phyloP scores from a whole-genome alignment of 1,140 invertebrate species.

The Zaprionus davidi region DNA sequence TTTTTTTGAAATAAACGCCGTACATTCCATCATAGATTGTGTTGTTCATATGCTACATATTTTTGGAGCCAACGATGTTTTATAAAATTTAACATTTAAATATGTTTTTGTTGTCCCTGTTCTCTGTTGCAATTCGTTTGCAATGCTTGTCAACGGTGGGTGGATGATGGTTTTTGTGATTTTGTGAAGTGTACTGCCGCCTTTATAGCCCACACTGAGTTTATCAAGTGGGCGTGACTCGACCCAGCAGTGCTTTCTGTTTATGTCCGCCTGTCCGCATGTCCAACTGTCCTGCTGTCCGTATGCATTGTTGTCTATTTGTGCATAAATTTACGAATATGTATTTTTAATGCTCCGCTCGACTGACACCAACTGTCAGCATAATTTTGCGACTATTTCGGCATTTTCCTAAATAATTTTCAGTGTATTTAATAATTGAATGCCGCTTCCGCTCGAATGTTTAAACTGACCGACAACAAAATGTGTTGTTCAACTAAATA shows the following conservation, averaged over 20 bases:
- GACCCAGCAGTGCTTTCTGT: constrained; percentile 15
- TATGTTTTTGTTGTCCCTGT: constrained; percentile 15
- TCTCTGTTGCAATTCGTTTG: constrained; percentile 36
- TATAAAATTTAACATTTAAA: constrained; percentile 14
- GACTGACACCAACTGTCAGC: constrained; percentile 78
- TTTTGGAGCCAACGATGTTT: constrained; percentile 7
- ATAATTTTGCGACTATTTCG: constrained; percentile 70
- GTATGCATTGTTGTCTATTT: constrained; percentile 56
- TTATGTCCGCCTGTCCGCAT: constrained; percentile 40
- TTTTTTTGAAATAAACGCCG: constrained; percentile 2
- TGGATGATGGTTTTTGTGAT: constrained; percentile 62
- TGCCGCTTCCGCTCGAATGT: constrained; percentile 15
- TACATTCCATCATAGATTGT: constrained; percentile 4
- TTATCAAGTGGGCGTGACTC: constrained; percentile 25
- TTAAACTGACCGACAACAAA: constrained; percentile 13
- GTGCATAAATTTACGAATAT: constrained; percentile 77
- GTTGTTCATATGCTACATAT: constrained; percentile 2
- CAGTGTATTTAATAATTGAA: constrained; percentile 35
- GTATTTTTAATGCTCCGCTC: constrained; percentile 79
- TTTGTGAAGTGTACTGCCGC: constrained; percentile 74
- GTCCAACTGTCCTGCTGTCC: constrained; percentile 1
- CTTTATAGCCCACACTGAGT: constrained; percentile 16
- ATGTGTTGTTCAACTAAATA: background rate
- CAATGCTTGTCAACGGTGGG: constrained; percentile 31
- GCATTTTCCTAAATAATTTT: constrained; percentile 33